A percentile compares a stretch with the other conserved stretches of the same genome.
phyloP scores from a whole-genome alignment of 2,797 vertebrate species.

The Sebastes iracundus region DNA sequence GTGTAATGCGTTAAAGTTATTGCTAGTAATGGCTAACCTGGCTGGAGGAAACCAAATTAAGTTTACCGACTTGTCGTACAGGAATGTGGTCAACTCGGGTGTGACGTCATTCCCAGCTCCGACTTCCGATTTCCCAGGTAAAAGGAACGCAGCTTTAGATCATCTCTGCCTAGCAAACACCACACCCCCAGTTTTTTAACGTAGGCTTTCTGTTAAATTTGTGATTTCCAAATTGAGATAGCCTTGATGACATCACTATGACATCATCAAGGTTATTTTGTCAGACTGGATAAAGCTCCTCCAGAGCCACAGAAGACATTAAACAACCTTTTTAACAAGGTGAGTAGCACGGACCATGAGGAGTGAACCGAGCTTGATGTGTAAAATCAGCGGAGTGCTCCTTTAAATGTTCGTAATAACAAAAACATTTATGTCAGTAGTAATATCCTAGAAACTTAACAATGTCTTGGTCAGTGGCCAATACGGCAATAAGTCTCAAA shows the following conservation, averaged over 20 bases:
- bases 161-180: not conserved
- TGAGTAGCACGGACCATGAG: not conserved
- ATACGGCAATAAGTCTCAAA: conserved; percentile 13
- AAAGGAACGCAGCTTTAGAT: not conserved
- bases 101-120: too few species aligned
- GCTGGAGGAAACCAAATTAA: too few species aligned
- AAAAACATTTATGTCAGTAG: conserved; percentile 11
- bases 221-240: not conserved
- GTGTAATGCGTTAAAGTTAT: too few species aligned
- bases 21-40: too few species aligned
- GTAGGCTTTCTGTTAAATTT: not conserved
- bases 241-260: not conserved
- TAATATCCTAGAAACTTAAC: conserved; percentile 9
- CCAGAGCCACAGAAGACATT: not conserved
- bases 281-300: not conserved
- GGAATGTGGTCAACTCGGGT: too few species aligned
- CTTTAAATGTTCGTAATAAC: not conserved
- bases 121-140: too few species aligned
- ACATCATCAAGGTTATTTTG: not conserved
- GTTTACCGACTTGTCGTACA: too few species aligned
- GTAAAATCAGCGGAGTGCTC: not conserved
- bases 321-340: not conserved
- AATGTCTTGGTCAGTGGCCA: not conserved
- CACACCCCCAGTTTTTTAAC: not conserved
- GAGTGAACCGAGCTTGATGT: not conserved